Evolutionary conservation across 2,113 vertebrate genomes (phyloP), one percentile per base, ranked within the genome.

Genomic region (Hemibagrus wyckioides): DNA sequence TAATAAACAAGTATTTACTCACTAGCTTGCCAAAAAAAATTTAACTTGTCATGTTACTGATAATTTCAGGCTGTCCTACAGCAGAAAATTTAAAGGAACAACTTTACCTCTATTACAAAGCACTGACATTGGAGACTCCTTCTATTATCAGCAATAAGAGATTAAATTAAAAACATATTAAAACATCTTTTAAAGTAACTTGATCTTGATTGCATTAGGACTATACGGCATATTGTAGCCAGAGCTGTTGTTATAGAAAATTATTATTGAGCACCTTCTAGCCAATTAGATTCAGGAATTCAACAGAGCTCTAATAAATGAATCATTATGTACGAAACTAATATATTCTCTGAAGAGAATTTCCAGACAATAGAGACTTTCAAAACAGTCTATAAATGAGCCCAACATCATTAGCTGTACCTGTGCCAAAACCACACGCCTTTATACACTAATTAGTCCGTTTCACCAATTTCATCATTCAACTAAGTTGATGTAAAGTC

Each of bases 381-480:
- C 28, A 80, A 48, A 84, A 88, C 75, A 71, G 75, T 39, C 73
- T 17, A 30, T 52, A 77, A 15, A 77, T 52, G 50, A 71, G 15
- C 52, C 30, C 10, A 71, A 50, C 21, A 36, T 39, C 59, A 69
- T 86, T 77, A 77, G 73, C 41, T 80, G 39, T 65, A 61, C 52
- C 56, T 67, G 73, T 28, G 50, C 48, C 54, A 77, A 59, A 63
- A 85, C 41, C 13, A 41, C 56, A 59, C 39, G 13, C 39, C 61
- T 54, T 17, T 86, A 28, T 83, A 89, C 86, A 87, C 86, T 59
- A 92, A 93, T 91, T 79, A 90, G 81, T 86, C 90, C 87, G 83
- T 88, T 90, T 86, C 84, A 83, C 87, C 84, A 90, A 91, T 89
- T 91, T 90, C 85, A 92, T 92, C 82, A 89, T 92, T 92, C 88